These are phyloP conservation scores for Cyprinodon diabolis DNA, from an alignment of 2,797 vertebrate genomes.

Conservation along the genomic window DNA sequence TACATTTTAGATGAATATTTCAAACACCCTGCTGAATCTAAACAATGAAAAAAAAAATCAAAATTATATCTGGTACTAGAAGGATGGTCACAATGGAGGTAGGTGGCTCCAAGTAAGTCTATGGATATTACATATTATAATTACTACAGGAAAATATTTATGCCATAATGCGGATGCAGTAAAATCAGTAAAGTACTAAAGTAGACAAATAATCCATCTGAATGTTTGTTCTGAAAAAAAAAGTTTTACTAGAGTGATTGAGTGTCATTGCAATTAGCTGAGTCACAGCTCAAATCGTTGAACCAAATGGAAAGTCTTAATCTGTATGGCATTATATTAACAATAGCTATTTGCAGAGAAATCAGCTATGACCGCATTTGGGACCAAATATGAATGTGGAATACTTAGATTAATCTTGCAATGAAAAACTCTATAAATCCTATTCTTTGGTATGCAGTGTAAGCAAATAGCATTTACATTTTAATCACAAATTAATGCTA, in stretches of 20 bases:
- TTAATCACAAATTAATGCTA: conserved; percentile 11
- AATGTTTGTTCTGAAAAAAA: conserved; percentile 26
- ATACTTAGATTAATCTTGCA: conserved; percentile 50
- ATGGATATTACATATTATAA: not conserved
- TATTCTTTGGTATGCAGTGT: conserved; percentile 22
- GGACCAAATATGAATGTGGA: no score
- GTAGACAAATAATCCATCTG: not conserved
- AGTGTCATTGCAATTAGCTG: conserved; percentile 38
- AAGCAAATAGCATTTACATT: conserved; percentile 24
- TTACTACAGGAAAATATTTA: not conserved
- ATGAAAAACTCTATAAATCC: conserved; percentile 47
- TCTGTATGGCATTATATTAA: no score
- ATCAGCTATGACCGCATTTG: no score
- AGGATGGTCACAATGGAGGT: no score
- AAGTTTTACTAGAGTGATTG: conserved; percentile 42
- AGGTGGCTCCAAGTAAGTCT: no score
- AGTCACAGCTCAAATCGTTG: conserved; percentile 32
- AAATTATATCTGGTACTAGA: no score
- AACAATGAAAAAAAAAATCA: no score
- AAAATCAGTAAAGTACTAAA: conserved; percentile 2
- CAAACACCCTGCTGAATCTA: not conserved
- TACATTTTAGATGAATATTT: not conserved
- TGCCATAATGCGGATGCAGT: no score
- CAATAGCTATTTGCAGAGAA: no score
- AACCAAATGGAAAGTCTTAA: conserved; percentile 55